These are phyloP conservation scores for Forpus xanthops DNA, from an alignment of 2,797 vertebrate genomes.

Conservation along the genomic window DNA sequence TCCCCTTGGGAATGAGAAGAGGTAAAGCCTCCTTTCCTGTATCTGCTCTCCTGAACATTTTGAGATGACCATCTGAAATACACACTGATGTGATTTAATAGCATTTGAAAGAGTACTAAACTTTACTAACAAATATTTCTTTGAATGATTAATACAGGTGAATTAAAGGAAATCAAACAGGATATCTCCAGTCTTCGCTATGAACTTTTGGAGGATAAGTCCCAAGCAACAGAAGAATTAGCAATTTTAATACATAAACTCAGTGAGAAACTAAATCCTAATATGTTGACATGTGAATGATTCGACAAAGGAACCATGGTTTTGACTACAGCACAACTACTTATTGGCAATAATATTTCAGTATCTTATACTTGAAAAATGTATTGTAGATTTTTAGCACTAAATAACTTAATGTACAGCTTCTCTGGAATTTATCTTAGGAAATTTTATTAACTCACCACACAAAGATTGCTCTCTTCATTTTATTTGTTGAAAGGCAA, in stretches of 20 bases:
- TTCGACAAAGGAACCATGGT: not conserved
- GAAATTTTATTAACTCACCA: slow-evolving; percentile 66
- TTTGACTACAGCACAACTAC: slow-evolving; percentile 76
- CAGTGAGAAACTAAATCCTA: slow-evolving; percentile 83
- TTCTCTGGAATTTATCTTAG: slow-evolving; percentile 69
- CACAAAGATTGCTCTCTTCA: slow-evolving; percentile 19
- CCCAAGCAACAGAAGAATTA: slow-evolving; percentile 86
- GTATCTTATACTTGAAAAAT: slow-evolving; percentile 78
- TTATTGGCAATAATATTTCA: slow-evolving; percentile 82
- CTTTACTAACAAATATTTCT: not conserved
- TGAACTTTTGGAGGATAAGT: slow-evolving; percentile 88
- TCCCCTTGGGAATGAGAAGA: not conserved
- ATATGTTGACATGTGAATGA: slow-evolving; percentile 78
- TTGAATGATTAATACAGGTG: slow-evolving; percentile 73
- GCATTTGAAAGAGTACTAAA: not conserved
- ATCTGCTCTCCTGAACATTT: not conserved
- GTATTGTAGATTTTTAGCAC: slow-evolving; percentile 74
- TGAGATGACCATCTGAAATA: not conserved
- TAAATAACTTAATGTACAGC: slow-evolving; percentile 74
- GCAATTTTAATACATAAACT: slow-evolving; percentile 87
- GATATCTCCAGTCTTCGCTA: slow-evolving; percentile 91
- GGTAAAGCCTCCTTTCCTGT: not conserved
- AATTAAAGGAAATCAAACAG: slow-evolving; percentile 91
- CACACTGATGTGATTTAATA: not conserved
- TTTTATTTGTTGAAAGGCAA: slow-evolving; percentile 55